phyloP scores from a whole-genome alignment of 2,797 vertebrate genomes.

The Perodicticus potto region DNA sequence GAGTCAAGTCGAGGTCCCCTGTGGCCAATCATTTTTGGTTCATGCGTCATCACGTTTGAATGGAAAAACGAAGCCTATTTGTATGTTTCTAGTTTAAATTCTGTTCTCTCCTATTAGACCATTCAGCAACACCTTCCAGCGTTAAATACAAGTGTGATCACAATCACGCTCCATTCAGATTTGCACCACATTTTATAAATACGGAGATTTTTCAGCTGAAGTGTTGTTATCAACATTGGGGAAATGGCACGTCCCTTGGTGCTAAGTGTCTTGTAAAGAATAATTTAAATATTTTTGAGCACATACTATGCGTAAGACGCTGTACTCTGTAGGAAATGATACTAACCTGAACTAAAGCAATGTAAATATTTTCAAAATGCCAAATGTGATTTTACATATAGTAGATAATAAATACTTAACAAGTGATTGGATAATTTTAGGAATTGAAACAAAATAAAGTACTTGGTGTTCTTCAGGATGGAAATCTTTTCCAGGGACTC shows the following conservation, averaged over 20 bases:
- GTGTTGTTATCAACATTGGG: slow-evolving; percentile 58
- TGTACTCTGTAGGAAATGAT: neutral
- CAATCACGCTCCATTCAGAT: slow-evolving; percentile 35
- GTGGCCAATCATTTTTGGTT: neutral
- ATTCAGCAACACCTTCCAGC: slow-evolving; percentile 54
- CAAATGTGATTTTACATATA: slow-evolving; percentile 22
- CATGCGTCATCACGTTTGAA: neutral
- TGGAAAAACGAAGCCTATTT: neutral
- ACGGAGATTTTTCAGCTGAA: slow-evolving; percentile 59
- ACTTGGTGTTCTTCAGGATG: neutral
- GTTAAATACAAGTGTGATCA: slow-evolving; percentile 59
- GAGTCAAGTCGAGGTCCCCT: neutral
- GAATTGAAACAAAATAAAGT: neutral
- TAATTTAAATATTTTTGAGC: slow-evolving; percentile 53
- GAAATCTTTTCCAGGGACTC: neutral
- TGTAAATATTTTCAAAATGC: neutral
- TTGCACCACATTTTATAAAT: slow-evolving; percentile 46
- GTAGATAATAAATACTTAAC: slow-evolving; percentile 1
- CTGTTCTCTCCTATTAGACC: slow-evolving; percentile 19
- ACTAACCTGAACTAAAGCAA: neutral
- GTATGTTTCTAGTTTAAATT: slow-evolving; percentile 5
- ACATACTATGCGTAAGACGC: neutral
- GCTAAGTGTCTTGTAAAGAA: slow-evolving; percentile 74
- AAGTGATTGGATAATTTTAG: slow-evolving; percentile 17
- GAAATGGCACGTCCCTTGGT: slow-evolving; percentile 55